Base-by-base conservation (phyloP, 2,888 invertebrate genomes). In the Folsomia manolachei region DNA sequence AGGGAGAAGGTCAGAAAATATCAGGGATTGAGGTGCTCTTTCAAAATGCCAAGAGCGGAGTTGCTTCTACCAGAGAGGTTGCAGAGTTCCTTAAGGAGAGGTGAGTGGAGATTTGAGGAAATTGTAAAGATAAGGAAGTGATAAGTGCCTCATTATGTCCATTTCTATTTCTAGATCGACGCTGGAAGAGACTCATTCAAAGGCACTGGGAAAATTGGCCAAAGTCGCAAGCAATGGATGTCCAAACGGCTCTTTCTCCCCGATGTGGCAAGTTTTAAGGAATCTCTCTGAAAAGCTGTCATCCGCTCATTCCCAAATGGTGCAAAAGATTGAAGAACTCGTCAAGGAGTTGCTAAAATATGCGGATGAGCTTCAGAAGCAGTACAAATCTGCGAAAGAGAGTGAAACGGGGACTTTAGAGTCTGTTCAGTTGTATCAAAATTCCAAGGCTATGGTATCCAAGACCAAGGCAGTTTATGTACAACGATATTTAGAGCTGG, bases 41-140 rank as follows among this genome's bases (percentile, higher is more conserved):
- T 85, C 97, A 97, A 88, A 98, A 98, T 86, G 95, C 97, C 95
- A 99, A 98, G 89, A 93, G 92, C 90, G 97, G 97, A 80, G 90
- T 95, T 81, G 92, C 92, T 82, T 94, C 97, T 75, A 95, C 95
- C 85, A 96, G 95, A 86, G 98, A 99, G 84, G 89, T 98, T 83
- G 92, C 94, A 27, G 97, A 97, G 82, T 97, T 96, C 86, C 88
- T 98, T 81, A 91, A 96, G 82, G 97, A 98, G 86, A 91, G 94
- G 88, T 89, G 84, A 82, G 75, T 63, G 7, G 7, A n/a, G n/a
- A n/a, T n/a, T n/a, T n/a, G n/a, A n/a, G n/a, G n/a, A n/a, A n/a
- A n/a, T 24, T 63, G 21, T n/a, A n/a, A 9, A 39, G 14, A 4
- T 39, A 39, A 39, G 7, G 7, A 39, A 39, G 14, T 39, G 39